Evolutionary conservation across 2,113 vertebrate species (phyloP), one percentile per base, ranked within the genome.

Genomic region (Cranoglanis bouderius): DNA sequence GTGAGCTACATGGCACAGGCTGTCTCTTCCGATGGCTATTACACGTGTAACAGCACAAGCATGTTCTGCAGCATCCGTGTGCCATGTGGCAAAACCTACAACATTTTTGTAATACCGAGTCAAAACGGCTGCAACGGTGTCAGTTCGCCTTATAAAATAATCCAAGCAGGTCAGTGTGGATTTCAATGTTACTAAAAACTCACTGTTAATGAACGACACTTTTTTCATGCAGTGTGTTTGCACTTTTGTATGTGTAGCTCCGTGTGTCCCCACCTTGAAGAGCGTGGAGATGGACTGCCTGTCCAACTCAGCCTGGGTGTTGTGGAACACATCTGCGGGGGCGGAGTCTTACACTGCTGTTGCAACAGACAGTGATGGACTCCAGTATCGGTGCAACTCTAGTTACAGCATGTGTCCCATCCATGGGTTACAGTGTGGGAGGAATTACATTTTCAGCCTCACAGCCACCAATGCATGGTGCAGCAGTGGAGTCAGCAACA

Each of bases 211-310:
- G 8, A 32, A 16, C 14, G 43, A 18, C 4, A 43, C 12, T 61
- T n/a, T 51, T 70, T 83, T 32, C 32, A 61, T 86, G 5, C 26
- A 32, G 70, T 51, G 4, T 67, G 8, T 80, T 51, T 81, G 43
- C 46, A 0, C 59, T 32, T 88, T 46, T 87, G 72, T 88, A 49
- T 85, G 57, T 84, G 40, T 87, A 96, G 96, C 91, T 65, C 96
- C 96, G 5, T 96, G 96, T 32, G 51, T 90, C 10, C 95, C 96
- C 38, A 57, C 40, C 24, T 85, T 96, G 63, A 72, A 89, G 0
- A 89, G 88, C 0, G 95, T 95, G 57, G 93, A 96, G 84, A 92
- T 96, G 6, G 95, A 96, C 91, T 97, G 96, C 88, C 87, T 94
- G 32, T 91, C 92, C 0, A 95, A 95, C 87, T 94, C 94, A 0